Evolutionary conservation across 1,140 invertebrate species (phyloP), one percentile per base, ranked within the genome.

Genomic region (Panagrolaimus sp.): DNA sequence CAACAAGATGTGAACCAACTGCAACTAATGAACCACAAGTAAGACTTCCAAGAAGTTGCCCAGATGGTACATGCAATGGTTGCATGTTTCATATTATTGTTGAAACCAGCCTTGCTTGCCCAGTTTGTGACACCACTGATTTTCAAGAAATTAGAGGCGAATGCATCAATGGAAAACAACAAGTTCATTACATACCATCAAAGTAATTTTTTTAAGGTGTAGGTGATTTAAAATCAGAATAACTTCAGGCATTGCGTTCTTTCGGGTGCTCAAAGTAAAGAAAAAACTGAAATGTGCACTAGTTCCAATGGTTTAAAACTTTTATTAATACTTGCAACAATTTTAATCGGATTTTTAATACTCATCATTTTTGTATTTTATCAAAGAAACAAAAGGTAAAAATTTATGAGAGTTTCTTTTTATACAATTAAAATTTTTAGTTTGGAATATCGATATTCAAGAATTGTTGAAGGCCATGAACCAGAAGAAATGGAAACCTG

Each of bases 61-160:
- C 87, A 0, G 87, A 88, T 80, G 88, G 87, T 4, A 89, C 88
- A 1, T 89, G 88, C 78, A 87, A 88, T 78, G 88, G 88, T 3
- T 88, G 88, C 76, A 84, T 84, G 62, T 88, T 87, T 74, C 87
- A 88, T 75, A 86, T 89, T 69, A 79, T 77, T 67, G 84, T 82
- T 44, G 64, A 72, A 20, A 84, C 84, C 44, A 70, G 77, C 14
- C 79, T 77, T 61, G 88, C 87, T 1, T 89, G 88, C 80, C 87
- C 87, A 23, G 71, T 85, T 14, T 89, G 88, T 77, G 63, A 71
- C 7, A 81, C 81, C 4, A 75, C 85, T 27, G 82, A 85, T 66
- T 85, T 84, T 67, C 48, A 75, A 14, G 82, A 86, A 27, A 86
- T 88, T n/a, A 82, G 83, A 51, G 87, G 87, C 14, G 87, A 88